Percentiles rank a stretch among this genome's conserved stretches.
Evolutionary conservation across 2,888 invertebrate species (phyloP).

Genomic region (Dexiosoma caninum): DNA sequence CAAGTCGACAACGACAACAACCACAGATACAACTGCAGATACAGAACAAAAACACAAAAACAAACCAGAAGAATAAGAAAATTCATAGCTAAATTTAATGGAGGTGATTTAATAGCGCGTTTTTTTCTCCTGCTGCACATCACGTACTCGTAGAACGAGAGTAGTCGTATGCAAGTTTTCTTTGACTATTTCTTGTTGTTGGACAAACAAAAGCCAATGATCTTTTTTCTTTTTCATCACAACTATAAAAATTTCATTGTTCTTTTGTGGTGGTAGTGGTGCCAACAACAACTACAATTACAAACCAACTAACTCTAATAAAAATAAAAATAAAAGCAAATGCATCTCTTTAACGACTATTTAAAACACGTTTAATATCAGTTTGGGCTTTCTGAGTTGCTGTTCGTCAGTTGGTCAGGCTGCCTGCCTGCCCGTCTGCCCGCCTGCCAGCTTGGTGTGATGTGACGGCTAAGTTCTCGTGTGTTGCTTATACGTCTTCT

Average conservation of each 20-base stretch:
- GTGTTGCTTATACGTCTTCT: neutral
- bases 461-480: slow-evolving; percentile 10
- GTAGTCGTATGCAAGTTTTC: neutral
- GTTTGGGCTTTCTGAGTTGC: neutral
- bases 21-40: neutral
- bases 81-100: slow-evolving; percentile 21
- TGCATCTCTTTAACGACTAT: slow-evolving; percentile 23
- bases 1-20: neutral
- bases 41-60: neutral
- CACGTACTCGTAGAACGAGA: too few relatives aligned
- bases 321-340: slow-evolving; percentile 46
- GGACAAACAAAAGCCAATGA: slow-evolving; percentile 38
- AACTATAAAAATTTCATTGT: slow-evolving; percentile 22
- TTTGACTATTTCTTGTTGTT: slow-evolving; percentile 12
- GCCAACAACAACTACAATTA: neutral
- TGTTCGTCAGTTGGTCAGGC: neutral
- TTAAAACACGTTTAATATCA: slow-evolving; percentile 54
- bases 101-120: slow-evolving; percentile 12
- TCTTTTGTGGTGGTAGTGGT: slow-evolving; percentile 11
- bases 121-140: neutral
- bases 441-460: too few relatives aligned
- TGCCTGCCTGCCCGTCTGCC: neutral
- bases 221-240: slow-evolving; percentile 31
- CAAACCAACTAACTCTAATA: slow-evolving; percentile 16
- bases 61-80: neutral